Evolutionary conservation across 2,113 vertebrate species (phyloP).

Genomic region (Boulengeromyrus knoepffleri): DNA sequence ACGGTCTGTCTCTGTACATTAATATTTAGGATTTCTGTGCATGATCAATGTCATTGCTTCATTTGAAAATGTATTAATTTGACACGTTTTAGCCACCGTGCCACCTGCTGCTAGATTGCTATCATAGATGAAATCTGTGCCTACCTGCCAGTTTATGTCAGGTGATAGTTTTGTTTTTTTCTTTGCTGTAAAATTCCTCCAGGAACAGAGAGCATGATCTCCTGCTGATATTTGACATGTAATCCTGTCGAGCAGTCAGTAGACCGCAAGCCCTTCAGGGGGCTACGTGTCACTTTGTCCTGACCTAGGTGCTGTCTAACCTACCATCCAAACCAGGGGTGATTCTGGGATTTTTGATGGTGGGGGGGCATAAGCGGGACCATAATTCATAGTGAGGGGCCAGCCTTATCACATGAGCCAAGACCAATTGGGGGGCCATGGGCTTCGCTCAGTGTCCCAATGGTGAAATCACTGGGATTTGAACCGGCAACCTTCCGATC

Average conservation of each 20-base stretch:
- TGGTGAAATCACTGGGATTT: not conserved
- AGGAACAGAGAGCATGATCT: not conserved
- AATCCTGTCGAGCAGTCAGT: not conserved
- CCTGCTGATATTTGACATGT: not conserved
- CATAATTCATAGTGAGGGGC: not conserved
- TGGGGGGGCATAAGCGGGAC: not conserved
- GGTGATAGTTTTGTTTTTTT: not conserved
- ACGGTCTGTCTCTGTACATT: not conserved
- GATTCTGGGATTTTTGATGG: not conserved
- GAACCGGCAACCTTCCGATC: not conserved
- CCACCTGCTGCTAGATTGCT: not conserved
- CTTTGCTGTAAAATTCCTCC: not conserved
- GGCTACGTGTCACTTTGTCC: not conserved
- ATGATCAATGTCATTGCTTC: not conserved
- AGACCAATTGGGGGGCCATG: not conserved
- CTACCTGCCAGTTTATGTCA: not conserved
- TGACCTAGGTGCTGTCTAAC: not conserved
- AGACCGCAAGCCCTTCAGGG: not conserved
- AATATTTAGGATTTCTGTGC: not conserved
- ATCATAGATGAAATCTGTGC: not conserved
- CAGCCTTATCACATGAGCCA: not conserved
- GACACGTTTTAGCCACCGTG: not conserved
- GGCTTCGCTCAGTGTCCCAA: not conserved
- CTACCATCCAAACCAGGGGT: not conserved
- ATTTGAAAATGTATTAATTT: not conserved